Evolutionary conservation across 2,113 vertebrate species (phyloP), one percentile per base, ranked within the genome.

Genomic region (Leuciscus idus): DNA sequence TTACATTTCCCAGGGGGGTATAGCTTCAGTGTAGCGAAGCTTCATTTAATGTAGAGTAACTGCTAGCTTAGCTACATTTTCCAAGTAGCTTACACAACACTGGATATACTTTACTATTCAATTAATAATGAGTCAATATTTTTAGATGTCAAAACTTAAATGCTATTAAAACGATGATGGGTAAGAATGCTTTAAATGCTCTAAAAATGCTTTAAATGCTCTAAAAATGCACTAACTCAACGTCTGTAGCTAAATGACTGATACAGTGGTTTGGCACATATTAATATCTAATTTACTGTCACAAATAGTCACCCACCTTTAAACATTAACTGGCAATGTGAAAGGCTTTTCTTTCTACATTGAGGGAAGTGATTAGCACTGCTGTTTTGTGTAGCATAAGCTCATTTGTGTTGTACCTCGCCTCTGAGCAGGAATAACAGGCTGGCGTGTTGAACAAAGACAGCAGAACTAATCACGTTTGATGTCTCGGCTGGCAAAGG

Each of bases 381-480:
- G 62, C 55, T 15, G 46, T 83, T 33, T 33, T 33, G 33, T 33
- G 33, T 33, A 33, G 33, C 33, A 86, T 89, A 85, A 85, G 61
- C 73, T 87, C 46, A 72, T 87, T 83, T 74, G 66, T 77, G 62
- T 87, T 55, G 83, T 70, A 85, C 82, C 23, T 81, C 33, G 52
- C 83, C 48, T 83, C 50, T 74, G 83, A 85, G 68, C 83, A 62
- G 66, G 84, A 86, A 80, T 83, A 64, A 80, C 74, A 88, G 84
- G 75, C 33, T 30, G 2, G 28, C 85, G 13, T 83, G 50, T 33
- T 72, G 77, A 86, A 64, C 75, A 74, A 79, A 64, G 80, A 86
- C 64, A 83, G 87, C 87, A 84, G 84, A 86, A 86, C 87, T 86
- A 88, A 87, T 87, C n/a, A 3, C 19, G 86, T 77, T 87, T 57